phyloP scores from a whole-genome alignment of 2,113 vertebrate genomes.

The Excalfactoria chinensis region DNA sequence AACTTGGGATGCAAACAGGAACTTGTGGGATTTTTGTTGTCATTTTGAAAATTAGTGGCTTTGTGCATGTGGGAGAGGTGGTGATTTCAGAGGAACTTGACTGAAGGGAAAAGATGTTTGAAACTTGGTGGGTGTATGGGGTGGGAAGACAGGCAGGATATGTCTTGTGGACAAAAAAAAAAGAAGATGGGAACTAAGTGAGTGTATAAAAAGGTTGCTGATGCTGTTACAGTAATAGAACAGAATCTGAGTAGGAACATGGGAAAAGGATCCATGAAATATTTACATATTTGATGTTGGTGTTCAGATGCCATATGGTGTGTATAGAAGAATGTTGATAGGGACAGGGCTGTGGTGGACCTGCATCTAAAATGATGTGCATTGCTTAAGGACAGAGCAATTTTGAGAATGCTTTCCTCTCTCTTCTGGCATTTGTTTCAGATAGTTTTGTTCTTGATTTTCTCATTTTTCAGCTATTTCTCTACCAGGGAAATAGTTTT shows the following conservation, averaged over 20 bases:
- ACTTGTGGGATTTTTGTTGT: conserved; percentile 27
- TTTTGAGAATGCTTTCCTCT: background rate
- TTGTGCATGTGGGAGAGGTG: conserved; percentile 29
- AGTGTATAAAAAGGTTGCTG: conserved; percentile 40
- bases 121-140: conserved; percentile 45
- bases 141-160: conserved; percentile 52
- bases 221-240: conserved; percentile 28
- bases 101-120: conserved; percentile 44
- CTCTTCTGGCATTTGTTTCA: background rate
- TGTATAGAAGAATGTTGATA: background rate
- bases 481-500: background rate
- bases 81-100: conserved; percentile 48
- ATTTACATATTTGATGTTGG: conserved; percentile 23
- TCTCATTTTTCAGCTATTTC: background rate
- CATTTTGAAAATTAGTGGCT: conserved; percentile 16
- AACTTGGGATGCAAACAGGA: background rate
- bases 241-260: conserved; percentile 29
- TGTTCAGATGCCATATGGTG: background rate
- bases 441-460: background rate
- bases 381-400: background rate
- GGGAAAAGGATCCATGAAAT: conserved; percentile 24
- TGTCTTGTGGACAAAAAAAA: conserved; percentile 21
- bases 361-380: background rate
- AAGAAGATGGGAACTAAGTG: background rate
- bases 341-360: background rate